Conservation (phyloP, 2,797 vertebrate species). For the Falco rusticolus region DNA sequence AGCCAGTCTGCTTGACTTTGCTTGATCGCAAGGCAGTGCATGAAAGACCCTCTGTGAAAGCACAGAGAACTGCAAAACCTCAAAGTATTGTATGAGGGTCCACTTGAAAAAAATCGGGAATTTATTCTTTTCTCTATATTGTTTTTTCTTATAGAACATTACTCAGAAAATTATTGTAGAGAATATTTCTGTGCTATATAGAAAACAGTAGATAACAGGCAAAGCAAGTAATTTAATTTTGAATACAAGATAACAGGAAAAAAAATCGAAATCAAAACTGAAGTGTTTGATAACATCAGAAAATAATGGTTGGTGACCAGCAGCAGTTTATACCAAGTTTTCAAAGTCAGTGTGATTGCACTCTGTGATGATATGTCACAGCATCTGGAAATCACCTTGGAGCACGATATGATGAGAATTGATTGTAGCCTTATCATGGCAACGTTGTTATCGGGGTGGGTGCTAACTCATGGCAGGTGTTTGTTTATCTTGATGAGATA, state of each 20-base stretch:
- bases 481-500: slow-evolving; percentile 69
- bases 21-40: background rate
- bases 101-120: background rate
- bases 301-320: background rate
- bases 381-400: slow-evolving; percentile 27
- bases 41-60: background rate
- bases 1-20: background rate
- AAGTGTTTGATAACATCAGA: background rate
- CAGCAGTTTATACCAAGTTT: background rate
- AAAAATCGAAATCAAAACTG: background rate
- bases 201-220: background rate
- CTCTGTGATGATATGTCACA: background rate
- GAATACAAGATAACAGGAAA: background rate
- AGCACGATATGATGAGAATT: slow-evolving; percentile 64
- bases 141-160: background rate
- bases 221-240: background rate
- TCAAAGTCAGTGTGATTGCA: background rate
- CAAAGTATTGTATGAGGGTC: background rate
- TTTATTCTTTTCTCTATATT: background rate
- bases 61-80: background rate
- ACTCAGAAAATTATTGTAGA: background rate
- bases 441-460: slow-evolving; percentile 35
- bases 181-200: background rate
- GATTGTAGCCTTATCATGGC: slow-evolving; percentile 49
- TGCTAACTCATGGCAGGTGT: slow-evolving; percentile 41